phyloP scores from a whole-genome alignment of 2,888 invertebrate species.

The Cephalotes varians region DNA sequence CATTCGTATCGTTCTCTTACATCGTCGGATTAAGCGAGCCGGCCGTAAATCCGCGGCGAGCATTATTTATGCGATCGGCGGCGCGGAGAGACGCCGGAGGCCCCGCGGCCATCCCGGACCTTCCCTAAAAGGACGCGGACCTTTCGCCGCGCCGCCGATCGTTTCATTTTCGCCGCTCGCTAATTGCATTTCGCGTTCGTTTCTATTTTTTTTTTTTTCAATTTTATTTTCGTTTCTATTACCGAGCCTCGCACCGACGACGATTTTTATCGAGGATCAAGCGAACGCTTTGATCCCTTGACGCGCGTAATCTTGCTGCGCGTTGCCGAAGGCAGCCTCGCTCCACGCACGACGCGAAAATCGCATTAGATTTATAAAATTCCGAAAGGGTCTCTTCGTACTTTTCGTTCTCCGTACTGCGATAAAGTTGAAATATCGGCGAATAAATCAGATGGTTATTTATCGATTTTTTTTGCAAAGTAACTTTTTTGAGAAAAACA shows the following conservation, averaged over 20 bases:
- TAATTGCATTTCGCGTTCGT: conserved; percentile 51
- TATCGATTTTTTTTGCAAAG: not conserved
- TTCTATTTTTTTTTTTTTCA: conserved; percentile 32
- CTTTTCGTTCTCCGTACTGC: not conserved
- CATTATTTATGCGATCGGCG: conserved; percentile 50
- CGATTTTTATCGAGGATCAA: not conserved
- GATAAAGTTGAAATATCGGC: not conserved
- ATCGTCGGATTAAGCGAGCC: conserved; percentile 57
- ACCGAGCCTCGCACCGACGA: conserved; percentile 6
- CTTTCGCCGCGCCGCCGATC: conserved; percentile 23
- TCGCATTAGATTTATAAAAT: not conserved
- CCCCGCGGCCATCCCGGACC: conserved; percentile 18
- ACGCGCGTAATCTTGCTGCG: conserved; percentile 8
- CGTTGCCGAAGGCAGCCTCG: not conserved
- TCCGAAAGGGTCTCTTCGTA: not conserved
- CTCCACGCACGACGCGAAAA: not conserved
- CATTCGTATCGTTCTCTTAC: conserved; percentile 55
- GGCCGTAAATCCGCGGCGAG: conserved; percentile 41
- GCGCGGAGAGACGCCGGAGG: not conserved
- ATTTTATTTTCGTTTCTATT: conserved; percentile 45
- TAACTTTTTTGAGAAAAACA: not conserved
- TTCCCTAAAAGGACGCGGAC: conserved; percentile 38
- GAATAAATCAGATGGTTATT: not conserved
- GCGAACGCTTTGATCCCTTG: conserved; percentile 9
- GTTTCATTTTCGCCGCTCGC: conserved; percentile 34